Base-by-base conservation (phyloP, 2,888 invertebrate genomes). In the Quadriops clusia region DNA sequence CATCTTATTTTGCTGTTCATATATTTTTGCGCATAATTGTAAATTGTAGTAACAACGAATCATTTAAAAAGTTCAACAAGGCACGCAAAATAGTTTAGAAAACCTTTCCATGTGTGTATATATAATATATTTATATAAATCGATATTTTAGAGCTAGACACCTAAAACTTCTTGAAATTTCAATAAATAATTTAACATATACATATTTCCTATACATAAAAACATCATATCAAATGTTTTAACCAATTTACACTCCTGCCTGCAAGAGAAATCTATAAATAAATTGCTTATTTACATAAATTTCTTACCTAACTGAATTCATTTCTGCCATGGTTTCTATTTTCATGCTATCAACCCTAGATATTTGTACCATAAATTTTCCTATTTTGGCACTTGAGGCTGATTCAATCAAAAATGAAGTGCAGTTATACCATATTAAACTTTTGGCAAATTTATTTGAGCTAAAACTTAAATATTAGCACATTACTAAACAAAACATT, bases 1-100 rank as follows among this genome's bases (percentile, higher is more conserved):
- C 41, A 29, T 29, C 8, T 18, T 18, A 15, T 7, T 31, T 39
- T 35, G 33, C 39, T 39, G 44, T 42, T 46, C 44, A 38, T 46
- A 46, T 41, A 45, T 39, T 38, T 37, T 40, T n/a, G n/a, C n/a
- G n/a, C n/a, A 32, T 25, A 32, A 39, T 33, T 39, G 28, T 33
- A 33, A 39, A 41, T 32, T 20, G 28, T 21, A 33, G 39, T 41
- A 42, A 37, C 44, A 44, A 46, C 46, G 41, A 49, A 49, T 54
- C 50, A 51, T 50, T 49, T 54, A 51, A 43, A 48, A 16, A 51
- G 51, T 52, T 51, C 49, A 53, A 43, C 56, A 58, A 57, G 58
- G 58, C 58, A 58, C 58, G 54, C 56, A 56, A 56, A 56, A 53
- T 49, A 52, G 51, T 52, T 54, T 51, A 49, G 47, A 52, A 50